phyloP scores from a whole-genome alignment of 2,113 vertebrate species.

The Oryctolagus cuniculus region DNA sequence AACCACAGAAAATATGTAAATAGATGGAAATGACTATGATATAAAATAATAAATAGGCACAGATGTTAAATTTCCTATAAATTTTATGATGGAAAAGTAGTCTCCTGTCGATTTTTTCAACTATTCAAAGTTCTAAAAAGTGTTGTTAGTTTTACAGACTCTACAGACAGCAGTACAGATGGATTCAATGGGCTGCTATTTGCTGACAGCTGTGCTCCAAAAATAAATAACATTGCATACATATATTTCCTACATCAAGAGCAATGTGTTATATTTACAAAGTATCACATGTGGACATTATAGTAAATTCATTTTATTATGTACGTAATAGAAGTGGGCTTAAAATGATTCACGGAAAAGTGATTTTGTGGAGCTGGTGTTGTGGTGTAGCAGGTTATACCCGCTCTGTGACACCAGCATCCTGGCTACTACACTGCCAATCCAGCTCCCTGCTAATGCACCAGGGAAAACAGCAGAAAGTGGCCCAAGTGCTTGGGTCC shows the following conservation, averaged over 20 bases:
- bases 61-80: background rate
- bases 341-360: no score
- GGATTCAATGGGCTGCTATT: background rate
- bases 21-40: background rate
- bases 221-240: background rate
- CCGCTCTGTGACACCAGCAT: no score
- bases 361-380: no score
- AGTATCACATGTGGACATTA: background rate
- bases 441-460: no score
- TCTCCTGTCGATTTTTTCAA: background rate
- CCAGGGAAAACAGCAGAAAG: no score
- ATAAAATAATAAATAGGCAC: background rate
- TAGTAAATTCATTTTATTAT: background rate
- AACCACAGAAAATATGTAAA: background rate
- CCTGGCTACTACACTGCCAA: no score
- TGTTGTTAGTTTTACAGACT: background rate
- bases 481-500: no score
- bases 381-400: no score
- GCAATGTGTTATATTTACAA: background rate
- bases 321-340: background rate
- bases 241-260: background rate
- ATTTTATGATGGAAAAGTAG: background rate
- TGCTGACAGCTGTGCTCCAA: background rate
- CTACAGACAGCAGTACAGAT: background rate
- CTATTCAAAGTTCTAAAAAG: background rate